phyloP scores from a whole-genome alignment of 2,797 vertebrate genomes.

The Chaenodraco wilsoni region DNA sequence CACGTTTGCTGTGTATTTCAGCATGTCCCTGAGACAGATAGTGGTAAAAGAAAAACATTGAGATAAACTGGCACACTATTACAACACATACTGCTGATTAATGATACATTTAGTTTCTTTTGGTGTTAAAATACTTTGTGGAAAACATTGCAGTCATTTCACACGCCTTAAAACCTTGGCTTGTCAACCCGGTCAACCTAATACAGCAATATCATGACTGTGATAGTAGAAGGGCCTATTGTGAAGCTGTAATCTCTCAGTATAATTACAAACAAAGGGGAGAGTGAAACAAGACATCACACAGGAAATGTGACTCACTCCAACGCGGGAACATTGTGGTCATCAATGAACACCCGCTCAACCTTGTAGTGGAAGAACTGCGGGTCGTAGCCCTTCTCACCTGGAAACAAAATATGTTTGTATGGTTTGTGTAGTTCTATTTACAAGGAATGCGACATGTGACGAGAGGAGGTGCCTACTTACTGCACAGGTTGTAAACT shows the following conservation, averaged over 20 bases:
- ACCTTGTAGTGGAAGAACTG: constrained; percentile 93
- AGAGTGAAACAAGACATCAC: neutral
- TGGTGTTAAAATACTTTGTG: neutral
- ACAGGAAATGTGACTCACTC: constrained; percentile 82
- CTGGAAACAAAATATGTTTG: constrained; percentile 69
- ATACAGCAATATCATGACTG: neutral
- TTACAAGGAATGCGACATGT: neutral
- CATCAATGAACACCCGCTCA: constrained; percentile 91
- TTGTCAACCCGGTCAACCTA: neutral
- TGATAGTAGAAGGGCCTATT: neutral
- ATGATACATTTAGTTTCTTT: neutral
- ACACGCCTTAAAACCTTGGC: neutral
- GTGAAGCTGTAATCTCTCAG: neutral
- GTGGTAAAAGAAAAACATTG: neutral
- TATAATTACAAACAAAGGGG: neutral
- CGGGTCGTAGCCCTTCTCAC: constrained; percentile 94
- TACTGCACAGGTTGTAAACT: constrained; percentile 99
- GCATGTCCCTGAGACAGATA: constrained; percentile 87
- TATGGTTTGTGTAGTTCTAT: neutral
- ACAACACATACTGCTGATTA: neutral
- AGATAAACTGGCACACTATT: neutral
- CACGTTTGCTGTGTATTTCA: constrained; percentile 89
- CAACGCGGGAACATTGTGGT: constrained; percentile 93
- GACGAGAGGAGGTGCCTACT: constrained; percentile 67
- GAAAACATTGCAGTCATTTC: neutral